Percentiles rank a stretch among this genome's conserved stretches.
These are phyloP conservation scores for Drosophila niveifrons DNA, from an alignment of 2,888 invertebrate genomes.

Conservation along the genomic window DNA sequence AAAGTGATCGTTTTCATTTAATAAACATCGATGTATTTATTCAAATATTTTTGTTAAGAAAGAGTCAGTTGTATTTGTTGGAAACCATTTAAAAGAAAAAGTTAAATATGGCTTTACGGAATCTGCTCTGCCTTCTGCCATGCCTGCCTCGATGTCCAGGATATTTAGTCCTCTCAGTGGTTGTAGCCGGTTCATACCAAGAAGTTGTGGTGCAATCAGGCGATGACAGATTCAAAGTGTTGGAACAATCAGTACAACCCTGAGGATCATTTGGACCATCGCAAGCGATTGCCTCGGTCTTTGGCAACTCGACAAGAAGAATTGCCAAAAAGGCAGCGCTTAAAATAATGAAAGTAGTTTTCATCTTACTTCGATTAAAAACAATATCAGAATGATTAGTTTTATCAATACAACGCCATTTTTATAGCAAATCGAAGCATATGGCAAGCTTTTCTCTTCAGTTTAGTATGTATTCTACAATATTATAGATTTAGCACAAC, in stretches of 20 bases:
- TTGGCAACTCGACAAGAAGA: neutral
- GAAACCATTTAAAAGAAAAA: neutral
- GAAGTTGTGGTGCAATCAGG: neutral
- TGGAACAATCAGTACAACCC: neutral
- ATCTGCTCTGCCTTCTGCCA: neutral
- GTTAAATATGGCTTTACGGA: neutral
- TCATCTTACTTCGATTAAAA: neutral
- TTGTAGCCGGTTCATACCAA: neutral
- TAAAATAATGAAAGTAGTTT: neutral
- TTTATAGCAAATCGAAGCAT: no score
- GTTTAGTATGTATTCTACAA: no score
- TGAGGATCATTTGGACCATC: neutral
- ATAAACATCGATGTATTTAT: no score
- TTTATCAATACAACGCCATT: no score
- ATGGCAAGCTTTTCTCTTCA: no score
- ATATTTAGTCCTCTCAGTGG: neutral
- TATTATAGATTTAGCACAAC: no score
- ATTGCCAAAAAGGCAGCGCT: neutral
- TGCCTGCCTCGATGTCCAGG: neutral
- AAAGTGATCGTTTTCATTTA: no score
- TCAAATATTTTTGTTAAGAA: no score
- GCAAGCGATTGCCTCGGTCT: neutral
- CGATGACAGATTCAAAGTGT: neutral
- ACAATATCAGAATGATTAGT: no score
- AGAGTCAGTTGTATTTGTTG: no score